These are phyloP conservation scores for Eriocheir sinensis DNA, from an alignment of 1,140 invertebrate species.

Conservation along the genomic window DNA sequence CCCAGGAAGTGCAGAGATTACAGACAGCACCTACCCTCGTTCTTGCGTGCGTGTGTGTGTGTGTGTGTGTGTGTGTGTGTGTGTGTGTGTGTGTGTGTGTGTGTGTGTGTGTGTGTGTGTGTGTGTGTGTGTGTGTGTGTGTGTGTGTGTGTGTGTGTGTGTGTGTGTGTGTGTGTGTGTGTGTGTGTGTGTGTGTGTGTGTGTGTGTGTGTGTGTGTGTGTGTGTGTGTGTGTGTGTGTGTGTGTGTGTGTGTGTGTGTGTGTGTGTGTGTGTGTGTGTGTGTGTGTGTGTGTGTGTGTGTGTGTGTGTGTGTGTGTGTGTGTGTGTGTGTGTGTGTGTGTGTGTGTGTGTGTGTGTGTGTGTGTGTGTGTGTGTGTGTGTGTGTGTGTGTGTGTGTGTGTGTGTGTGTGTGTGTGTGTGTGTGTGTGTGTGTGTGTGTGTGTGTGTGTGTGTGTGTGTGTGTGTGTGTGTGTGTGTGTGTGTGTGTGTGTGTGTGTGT, in stretches of 20 bases:
- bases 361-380: constrained; percentile 47
- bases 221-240: constrained; percentile 47
- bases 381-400: constrained; percentile 47
- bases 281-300: constrained; percentile 47
- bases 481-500: constrained; percentile 47
- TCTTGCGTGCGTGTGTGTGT: neutral
- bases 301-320: constrained; percentile 47
- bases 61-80: constrained; percentile 1
- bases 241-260: constrained; percentile 47
- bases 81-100: neutral
- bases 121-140: constrained; percentile 47
- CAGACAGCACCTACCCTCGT: neutral
- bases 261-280: constrained; percentile 47
- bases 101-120: constrained; percentile 44
- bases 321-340: constrained; percentile 38
- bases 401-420: constrained; percentile 47
- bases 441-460: constrained; percentile 38
- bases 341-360: constrained; percentile 47
- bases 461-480: constrained; percentile 47
- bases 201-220: constrained; percentile 38
- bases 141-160: constrained; percentile 47
- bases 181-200: constrained; percentile 47
- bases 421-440: constrained; percentile 47
- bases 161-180: constrained; percentile 47
- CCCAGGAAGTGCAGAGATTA: neutral